phyloP scores from a whole-genome alignment of 2,113 vertebrate genomes.

The Toxotes chatareus region DNA sequence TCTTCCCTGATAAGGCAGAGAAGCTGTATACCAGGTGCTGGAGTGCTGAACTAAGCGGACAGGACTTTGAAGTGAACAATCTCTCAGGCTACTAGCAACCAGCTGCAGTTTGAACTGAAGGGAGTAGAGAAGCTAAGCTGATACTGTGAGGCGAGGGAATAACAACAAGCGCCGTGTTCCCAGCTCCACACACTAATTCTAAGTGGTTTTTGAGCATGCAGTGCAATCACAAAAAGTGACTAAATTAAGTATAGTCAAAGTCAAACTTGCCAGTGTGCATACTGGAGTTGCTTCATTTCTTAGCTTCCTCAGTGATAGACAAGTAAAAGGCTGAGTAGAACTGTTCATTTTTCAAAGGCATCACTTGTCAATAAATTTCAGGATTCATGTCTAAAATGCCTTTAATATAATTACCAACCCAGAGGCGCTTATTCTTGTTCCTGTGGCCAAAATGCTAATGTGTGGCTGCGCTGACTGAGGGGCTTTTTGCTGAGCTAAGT shows the following conservation, averaged over 20 bases:
- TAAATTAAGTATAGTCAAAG: neutral
- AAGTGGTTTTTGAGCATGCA: neutral
- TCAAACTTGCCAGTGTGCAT: neutral
- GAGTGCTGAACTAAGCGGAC: conserved; percentile 44
- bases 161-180: neutral
- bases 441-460: neutral
- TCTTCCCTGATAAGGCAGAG: conserved; percentile 22
- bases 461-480: neutral
- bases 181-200: neutral
- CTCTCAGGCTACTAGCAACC: conserved; percentile 14
- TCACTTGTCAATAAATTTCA: neutral
- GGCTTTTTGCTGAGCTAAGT: conserved; percentile 1
- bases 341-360: no score
- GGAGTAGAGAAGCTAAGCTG: neutral
- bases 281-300: neutral
- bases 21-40: conserved; percentile 27
- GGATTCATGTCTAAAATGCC: neutral
- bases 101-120: conserved; percentile 16
- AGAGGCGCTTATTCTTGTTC: neutral
- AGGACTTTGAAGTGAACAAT: conserved; percentile 36
- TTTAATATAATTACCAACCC: neutral
- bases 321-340: no score
- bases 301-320: neutral
- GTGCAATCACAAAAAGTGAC: neutral
- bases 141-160: conserved; percentile 14